A percentile compares a stretch with the other conserved stretches of the same genome.
phyloP scores from a whole-genome alignment of 2,113 vertebrate species.

The Galeopterus variegatus region DNA sequence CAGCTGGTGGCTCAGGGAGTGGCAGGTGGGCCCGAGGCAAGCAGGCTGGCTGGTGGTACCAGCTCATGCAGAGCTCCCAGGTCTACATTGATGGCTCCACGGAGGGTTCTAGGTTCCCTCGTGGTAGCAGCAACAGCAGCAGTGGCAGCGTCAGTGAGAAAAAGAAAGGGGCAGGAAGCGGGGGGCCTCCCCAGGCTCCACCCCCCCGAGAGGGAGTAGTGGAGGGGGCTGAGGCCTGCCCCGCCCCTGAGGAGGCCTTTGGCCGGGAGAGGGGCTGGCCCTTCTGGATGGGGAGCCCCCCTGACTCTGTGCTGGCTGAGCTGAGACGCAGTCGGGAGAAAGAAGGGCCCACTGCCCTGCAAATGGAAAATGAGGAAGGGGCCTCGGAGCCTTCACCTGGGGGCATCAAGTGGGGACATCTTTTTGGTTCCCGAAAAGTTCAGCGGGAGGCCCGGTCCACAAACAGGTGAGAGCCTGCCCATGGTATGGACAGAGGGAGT shows the following conservation, averaged over 20 bases:
- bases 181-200: conserved; percentile 84
- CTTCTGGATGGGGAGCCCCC: conserved; percentile 98
- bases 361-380: conserved; percentile 62
- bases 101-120: conserved; percentile 92
- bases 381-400: conserved; percentile 63
- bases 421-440: conserved; percentile 88
- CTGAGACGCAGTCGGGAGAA: conserved; percentile 90
- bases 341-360: conserved; percentile 68
- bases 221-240: conserved; percentile 95
- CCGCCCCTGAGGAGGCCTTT: conserved; percentile 85
- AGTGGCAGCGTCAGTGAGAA: conserved; percentile 86
- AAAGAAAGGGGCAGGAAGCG: conserved; percentile 81
- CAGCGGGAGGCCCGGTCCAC: conserved; percentile 86
- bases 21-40: conserved; percentile 76
- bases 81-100: conserved; percentile 96
- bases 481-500: accelerated
- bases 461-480: conserved; percentile 89
- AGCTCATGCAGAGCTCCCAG: conserved; percentile 99
- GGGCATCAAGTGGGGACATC: conserved; percentile 88
- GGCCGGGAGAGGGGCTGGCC: conserved; percentile 88
- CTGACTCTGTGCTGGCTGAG: conserved; percentile 93
- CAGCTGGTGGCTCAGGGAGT: conserved; percentile 39
- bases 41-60: conserved; percentile 98
- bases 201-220: conserved; percentile 95
- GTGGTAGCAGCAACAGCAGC: conserved; percentile 82